Conservation (phyloP, 2,888 invertebrate genomes). For the Archips xylosteana region DNA sequence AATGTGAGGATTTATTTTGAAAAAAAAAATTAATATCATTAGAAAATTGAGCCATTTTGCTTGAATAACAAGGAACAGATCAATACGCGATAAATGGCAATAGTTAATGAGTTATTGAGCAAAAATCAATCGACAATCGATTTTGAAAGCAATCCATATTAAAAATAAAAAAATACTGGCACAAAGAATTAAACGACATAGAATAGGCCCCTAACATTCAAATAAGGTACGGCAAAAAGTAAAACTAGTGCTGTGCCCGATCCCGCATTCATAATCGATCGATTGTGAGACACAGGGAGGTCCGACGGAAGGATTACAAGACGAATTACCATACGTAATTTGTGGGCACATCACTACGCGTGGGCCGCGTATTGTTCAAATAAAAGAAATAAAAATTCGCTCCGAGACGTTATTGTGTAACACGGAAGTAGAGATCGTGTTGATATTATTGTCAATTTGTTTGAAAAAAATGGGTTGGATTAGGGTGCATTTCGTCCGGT, state of each 20-base stretch:
- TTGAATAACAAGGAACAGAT: not conserved
- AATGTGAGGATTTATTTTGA: not conserved
- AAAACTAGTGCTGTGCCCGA: conserved; percentile 55
- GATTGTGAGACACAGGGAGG: conserved; percentile 74
- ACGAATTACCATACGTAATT: conserved; percentile 83
- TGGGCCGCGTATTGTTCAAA: conserved; percentile 74
- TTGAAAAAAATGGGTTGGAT: conserved; percentile 39
- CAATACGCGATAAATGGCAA: too few relatives aligned
- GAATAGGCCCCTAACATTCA: conserved; percentile 44
- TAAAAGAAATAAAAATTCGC: conserved; percentile 55
- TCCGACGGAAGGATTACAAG: conserved; percentile 81
- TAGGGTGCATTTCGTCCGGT: too few relatives aligned
- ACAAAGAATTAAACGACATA: not conserved
- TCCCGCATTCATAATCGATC: conserved; percentile 72
- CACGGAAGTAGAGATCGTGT: conserved; percentile 65
- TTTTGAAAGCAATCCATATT: not conserved
- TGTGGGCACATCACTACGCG: conserved; percentile 72
- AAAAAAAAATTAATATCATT: not conserved
- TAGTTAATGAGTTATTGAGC: too few relatives aligned
- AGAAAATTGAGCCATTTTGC: not conserved
- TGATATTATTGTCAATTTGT: conserved; percentile 58
- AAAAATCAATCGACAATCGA: too few relatives aligned
- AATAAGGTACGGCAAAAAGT: conserved; percentile 52
- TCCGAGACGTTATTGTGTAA: conserved; percentile 66
- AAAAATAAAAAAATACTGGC: not conserved